Conservation (phyloP, 2,888 invertebrate genomes). For the Nomada lathburiana region DNA sequence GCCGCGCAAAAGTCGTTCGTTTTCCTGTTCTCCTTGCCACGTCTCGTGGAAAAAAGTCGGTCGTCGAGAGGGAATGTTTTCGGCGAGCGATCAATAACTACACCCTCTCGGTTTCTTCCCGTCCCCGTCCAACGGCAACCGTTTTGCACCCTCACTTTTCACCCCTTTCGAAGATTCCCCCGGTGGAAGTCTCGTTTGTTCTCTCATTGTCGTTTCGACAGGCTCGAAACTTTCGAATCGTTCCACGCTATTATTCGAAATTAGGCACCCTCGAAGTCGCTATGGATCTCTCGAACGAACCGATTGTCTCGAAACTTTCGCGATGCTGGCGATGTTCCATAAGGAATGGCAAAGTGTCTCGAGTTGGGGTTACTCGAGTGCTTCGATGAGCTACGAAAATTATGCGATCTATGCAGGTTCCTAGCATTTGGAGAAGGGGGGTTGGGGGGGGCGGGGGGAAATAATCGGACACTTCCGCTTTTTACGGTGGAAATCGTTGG, state of each 20-base stretch:
- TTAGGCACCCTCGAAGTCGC: background rate
- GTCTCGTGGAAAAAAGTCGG: slow-evolving; percentile 46
- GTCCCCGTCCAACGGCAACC: background rate
- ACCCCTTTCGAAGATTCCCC: slow-evolving; percentile 37
- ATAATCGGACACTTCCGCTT: background rate
- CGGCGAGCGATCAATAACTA: slow-evolving; percentile 57
- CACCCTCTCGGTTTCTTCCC: slow-evolving; percentile 33
- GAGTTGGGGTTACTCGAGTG: background rate
- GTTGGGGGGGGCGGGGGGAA: background rate
- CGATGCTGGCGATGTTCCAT: slow-evolving; percentile 1
- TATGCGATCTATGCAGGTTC: slow-evolving; percentile 2
- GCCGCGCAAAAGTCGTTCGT: slow-evolving; percentile 40
- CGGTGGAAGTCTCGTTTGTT: slow-evolving; percentile 22
- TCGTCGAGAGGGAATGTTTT: slow-evolving; percentile 60
- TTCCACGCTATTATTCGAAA: slow-evolving; percentile 26
- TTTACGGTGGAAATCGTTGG: background rate
- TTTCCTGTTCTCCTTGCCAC: slow-evolving; percentile 32
- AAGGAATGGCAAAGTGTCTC: slow-evolving; percentile 7
- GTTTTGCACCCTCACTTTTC: slow-evolving; percentile 13
- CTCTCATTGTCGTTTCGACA: slow-evolving; percentile 8
- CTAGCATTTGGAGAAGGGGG: background rate
- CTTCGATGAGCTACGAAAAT: slow-evolving; percentile 12
- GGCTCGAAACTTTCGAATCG: slow-evolving; percentile 25
- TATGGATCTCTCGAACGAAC: background rate
- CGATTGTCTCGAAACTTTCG: slow-evolving; percentile 36